A percentile compares a stretch with the other conserved stretches of the same genome.
phyloP scores from a whole-genome alignment of 2,888 invertebrate genomes.

The Orchesellides sinensis region DNA sequence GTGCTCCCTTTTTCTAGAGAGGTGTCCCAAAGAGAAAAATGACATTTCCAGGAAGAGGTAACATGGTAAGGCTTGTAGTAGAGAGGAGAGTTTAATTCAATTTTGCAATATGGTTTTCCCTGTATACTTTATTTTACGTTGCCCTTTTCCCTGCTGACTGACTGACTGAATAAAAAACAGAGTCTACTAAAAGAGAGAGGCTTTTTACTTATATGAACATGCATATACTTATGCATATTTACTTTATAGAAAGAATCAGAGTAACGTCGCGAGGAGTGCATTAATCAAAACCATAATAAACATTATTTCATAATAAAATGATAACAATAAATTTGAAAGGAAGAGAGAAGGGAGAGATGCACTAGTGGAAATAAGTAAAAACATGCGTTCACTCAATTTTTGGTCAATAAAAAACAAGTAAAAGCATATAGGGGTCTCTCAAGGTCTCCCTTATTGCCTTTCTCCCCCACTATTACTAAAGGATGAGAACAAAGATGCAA shows the following conservation, averaged over 20 bases:
- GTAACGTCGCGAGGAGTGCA: slow-evolving; percentile 47
- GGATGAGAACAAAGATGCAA: too few relatives aligned
- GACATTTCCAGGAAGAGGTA: too few relatives aligned
- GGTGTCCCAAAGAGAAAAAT: too few relatives aligned
- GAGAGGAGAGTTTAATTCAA: too few relatives aligned
- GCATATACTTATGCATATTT: too few relatives aligned
- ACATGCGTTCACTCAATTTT: neutral
- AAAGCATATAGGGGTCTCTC: neutral
- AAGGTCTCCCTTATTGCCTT: too few relatives aligned
- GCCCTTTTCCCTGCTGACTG: slow-evolving; percentile 38
- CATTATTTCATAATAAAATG: slow-evolving; percentile 31
- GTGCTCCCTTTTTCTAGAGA: too few relatives aligned
- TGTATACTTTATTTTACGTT: neutral
- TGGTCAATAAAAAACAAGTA: neutral
- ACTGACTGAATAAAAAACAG: neutral
- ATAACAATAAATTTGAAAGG: too few relatives aligned
- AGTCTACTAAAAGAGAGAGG: neutral
- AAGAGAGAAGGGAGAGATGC: neutral
- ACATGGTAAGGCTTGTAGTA: too few relatives aligned
- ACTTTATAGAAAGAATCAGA: too few relatives aligned
- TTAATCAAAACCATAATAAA: slow-evolving; percentile 36
- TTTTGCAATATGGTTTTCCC: too few relatives aligned
- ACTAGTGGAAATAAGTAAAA: slow-evolving; percentile 1
- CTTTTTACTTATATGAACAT: too few relatives aligned
- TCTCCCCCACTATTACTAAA: neutral